Evolutionary conservation across 2,113 vertebrate genomes (phyloP).

Genomic region (Serinus canaria): DNA sequence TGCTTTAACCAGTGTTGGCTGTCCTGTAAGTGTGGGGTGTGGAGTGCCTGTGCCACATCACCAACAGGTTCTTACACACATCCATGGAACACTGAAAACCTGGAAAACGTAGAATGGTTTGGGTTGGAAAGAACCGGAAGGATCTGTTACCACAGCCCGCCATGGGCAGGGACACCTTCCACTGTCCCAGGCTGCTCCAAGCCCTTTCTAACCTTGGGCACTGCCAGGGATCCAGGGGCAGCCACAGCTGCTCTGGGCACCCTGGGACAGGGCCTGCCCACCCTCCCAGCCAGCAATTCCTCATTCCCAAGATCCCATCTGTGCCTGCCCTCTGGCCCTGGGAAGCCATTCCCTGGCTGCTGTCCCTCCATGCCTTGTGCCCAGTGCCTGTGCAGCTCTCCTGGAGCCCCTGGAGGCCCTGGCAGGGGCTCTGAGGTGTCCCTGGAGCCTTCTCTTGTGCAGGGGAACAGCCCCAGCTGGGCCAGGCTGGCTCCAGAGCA

Average conservation of each 20-base stretch:
- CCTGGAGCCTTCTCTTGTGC: background rate
- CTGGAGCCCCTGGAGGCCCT: background rate
- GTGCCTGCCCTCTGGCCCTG: background rate
- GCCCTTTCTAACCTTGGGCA: rapidly evolving
- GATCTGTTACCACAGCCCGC: background rate
- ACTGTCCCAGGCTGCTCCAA: rapidly evolving
- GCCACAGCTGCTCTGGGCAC: background rate
- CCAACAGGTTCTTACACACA: background rate
- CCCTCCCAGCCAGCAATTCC: background rate
- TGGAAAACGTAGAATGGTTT: background rate
- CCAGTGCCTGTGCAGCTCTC: background rate
- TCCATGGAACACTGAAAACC: background rate
- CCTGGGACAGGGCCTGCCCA: background rate
- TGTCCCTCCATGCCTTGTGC: background rate
- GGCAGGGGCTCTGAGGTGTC: background rate
- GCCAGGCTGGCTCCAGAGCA: background rate
- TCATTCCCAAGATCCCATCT: background rate
- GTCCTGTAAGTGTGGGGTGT: too few relatives aligned
- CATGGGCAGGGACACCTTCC: background rate
- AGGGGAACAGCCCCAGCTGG: background rate
- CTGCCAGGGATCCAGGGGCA: background rate
- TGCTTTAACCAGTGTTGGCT: background rate
- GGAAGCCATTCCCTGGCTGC: background rate
- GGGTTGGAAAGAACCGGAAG: background rate
- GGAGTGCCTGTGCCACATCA: background rate